Evolutionary conservation across 1,140 invertebrate species (phyloP).

Genomic region (Drosophila pruinosa): DNA sequence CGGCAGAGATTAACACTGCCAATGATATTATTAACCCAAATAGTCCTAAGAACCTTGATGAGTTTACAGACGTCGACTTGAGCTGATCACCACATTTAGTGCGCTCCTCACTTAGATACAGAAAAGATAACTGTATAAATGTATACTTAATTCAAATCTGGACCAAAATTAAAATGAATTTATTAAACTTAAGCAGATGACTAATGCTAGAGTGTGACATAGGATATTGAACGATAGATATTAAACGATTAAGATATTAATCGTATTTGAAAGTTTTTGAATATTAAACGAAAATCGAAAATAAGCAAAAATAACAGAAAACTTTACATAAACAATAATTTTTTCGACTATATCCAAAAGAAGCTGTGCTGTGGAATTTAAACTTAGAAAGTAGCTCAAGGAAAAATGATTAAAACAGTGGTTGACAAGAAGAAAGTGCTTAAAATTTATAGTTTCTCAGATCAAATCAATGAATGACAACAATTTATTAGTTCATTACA

Average conservation of each 20-base stretch:
- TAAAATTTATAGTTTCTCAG: no score
- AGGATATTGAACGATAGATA: background rate
- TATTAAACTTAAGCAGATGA: background rate
- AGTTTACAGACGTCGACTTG: constrained; percentile 73
- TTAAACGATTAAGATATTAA: background rate
- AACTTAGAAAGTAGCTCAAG: no score
- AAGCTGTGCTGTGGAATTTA: background rate
- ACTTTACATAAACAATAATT: no score
- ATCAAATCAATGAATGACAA: no score
- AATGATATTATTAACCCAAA: constrained; percentile 18
- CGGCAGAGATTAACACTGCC: constrained; percentile 24
- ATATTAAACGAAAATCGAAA: background rate
- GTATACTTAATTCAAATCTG: background rate
- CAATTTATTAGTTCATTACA: no score
- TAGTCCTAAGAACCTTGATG: constrained; percentile 40
- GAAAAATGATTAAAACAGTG: no score
- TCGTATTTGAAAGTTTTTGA: background rate
- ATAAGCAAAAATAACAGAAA: background rate
- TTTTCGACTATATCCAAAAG: background rate
- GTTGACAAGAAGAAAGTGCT: no score
- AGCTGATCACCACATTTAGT: constrained; percentile 38
- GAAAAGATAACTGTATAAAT: background rate
- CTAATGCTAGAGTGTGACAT: background rate
- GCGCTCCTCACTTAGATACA: background rate
- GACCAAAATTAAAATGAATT: background rate